Evolutionary conservation across 2,888 invertebrate species (phyloP), one percentile per base, ranked within the genome.

Genomic region (Listrodromus nycthemerus): DNA sequence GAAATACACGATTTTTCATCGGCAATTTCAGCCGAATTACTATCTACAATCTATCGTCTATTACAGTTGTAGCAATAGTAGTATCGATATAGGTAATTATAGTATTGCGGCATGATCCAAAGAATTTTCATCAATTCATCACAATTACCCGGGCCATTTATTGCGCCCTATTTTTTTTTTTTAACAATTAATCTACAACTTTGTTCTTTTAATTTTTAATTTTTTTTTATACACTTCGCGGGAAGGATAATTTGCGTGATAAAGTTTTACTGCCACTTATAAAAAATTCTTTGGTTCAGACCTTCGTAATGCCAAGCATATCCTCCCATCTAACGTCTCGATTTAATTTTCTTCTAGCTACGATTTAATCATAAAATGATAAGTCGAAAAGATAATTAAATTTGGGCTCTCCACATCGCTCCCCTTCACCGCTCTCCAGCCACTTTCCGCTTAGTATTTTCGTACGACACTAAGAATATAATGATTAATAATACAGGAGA

Each of bases 271-370:
- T 21, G 58, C 30, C 52, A 52, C 50, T 52, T 76, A 71, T 86
- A 81, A 78, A 90, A 91, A 91, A 91, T 92, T 90, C 91, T 90
- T 92, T 91, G 92, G 89, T 90, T 91, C 90, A 90, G 87, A 90
- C 85, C 87, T 87, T 71, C 85, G 80, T 85, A 86, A 73, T 86
- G 82, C 87, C 88, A 85, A 86, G 87, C 87, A 85, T 86, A 61
- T 61, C 30, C 61, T 61, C 61, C 83, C 86, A 85, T 83, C 82
- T 89, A 86, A 86, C 84, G 67, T 88, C 83, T 76, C 86, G 78
- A 81, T 66, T 74, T 50, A 21, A 69, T 48, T 48, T 83, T 86
- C 69, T 85, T 84, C 87, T 88, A 87, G 52, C 88, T 88, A 88
- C 69, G 76, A 55, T 79, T 80, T 50, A 79, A 48, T 76, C 58